Evolutionary conservation across 2,888 invertebrate species (phyloP), one percentile per base, ranked within the genome.

Genomic region (Julus scanicus): DNA sequence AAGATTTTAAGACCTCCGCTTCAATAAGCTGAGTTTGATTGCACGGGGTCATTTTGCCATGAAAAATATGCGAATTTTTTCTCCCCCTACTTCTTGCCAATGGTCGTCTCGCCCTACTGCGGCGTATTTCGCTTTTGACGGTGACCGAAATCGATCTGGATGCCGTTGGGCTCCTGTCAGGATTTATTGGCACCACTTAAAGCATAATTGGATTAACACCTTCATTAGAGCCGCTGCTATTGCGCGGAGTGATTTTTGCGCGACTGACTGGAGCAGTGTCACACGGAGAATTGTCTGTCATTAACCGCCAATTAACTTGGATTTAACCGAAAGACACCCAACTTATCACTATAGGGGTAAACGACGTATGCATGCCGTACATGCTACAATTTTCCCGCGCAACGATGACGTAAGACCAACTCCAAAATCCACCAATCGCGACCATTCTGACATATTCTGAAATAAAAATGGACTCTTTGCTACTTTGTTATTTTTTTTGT

Each of bases 151-250:
- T 84, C 84, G 84, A 84, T 84, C 84, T 15, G 84, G 84, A 13
- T 84, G 84, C 84, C 37, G 84, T 84, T 84, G 40, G 84, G 39
- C 40, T 39, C 84, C 84, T 40, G 57, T 84, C 48, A 48, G 40
- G 86, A 86, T 86, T 86, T 86, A 86, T 86, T 44, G 86, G 86
- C 86, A 86, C 29, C 86, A 86, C 86, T 86, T 86, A 86, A 86
- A 49, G 86, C 86, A 86, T 86, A 86, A 86, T 86, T 86, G 86
- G 86, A 86, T 86, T 86, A 86, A 86, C 86, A 86, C 86, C 53
- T 86, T 86, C 86, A 86, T 86, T 86, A 86, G 53, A 86, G 86
- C 8, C 57, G 57, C 57, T 63, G 57, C 57, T 63, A n/a, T n/a
- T 63, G 57, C 57, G 57, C 6, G 48, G 86, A 44, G 86, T 86